These are phyloP conservation scores for Clanis bilineata DNA, from an alignment of 2,888 invertebrate species.

Conservation along the genomic window DNA sequence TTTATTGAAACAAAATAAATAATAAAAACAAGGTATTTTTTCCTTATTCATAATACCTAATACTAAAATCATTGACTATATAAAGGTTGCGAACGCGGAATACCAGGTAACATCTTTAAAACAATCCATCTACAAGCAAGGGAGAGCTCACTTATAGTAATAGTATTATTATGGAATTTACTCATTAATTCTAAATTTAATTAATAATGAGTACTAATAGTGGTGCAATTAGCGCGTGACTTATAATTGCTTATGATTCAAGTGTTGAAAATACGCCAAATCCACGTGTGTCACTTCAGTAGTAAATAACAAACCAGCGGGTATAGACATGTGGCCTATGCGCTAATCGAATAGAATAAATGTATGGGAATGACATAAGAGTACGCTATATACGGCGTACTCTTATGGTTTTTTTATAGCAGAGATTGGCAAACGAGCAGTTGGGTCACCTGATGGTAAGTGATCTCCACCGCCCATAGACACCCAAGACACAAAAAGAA, in stretches of 20 bases:
- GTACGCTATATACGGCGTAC: too few relatives aligned
- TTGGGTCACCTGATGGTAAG: too few relatives aligned
- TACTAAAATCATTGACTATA: constrained; percentile 78
- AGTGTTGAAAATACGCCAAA: neutral
- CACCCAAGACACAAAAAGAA: too few relatives aligned
- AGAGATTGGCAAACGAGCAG: too few relatives aligned
- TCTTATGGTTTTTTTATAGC: too few relatives aligned
- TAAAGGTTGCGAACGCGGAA: constrained; percentile 67
- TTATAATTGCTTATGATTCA: neutral
- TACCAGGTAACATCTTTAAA: constrained; percentile 76
- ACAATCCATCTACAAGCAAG: constrained; percentile 78
- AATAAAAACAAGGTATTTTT: constrained; percentile 79
- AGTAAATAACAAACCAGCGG: neutral
- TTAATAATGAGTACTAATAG: constrained; percentile 69
- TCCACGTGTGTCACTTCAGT: neutral
- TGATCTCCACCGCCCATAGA: too few relatives aligned
- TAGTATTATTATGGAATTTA: constrained; percentile 78
- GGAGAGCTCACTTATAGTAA: constrained; percentile 74
- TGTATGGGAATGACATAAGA: too few relatives aligned
- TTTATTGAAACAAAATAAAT: constrained; percentile 81
- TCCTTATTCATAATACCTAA: constrained; percentile 74
- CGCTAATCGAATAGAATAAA: too few relatives aligned
- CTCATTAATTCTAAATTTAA: constrained; percentile 75
- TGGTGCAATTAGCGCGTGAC: constrained; percentile 36
- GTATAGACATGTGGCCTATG: too few relatives aligned